Conservation (phyloP, 2,113 vertebrate species). For the Tenrec ecaudatus region DNA sequence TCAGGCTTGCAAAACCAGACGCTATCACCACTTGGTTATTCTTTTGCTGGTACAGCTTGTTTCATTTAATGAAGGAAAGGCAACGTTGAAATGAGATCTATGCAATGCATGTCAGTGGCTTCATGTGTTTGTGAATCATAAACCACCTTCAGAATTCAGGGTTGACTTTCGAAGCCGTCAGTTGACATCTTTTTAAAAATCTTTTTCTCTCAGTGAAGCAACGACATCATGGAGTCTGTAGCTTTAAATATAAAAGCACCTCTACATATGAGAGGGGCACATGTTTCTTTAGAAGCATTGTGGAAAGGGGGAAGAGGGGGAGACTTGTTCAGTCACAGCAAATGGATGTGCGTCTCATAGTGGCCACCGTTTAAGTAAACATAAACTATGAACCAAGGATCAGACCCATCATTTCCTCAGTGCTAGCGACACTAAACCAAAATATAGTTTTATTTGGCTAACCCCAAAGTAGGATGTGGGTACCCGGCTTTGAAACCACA, state of each 20-base stretch:
- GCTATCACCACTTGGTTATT: conserved; percentile 82
- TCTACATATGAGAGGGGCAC: conserved; percentile 38
- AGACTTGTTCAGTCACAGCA: conserved; percentile 74
- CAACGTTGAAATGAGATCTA: conserved; percentile 80
- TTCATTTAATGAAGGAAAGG: conserved; percentile 83
- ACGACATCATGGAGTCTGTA: background rate
- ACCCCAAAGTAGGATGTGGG: conserved; percentile 91
- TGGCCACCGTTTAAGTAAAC: conserved; percentile 87
- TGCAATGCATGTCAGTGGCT: conserved; percentile 71
- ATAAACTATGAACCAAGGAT: conserved; percentile 88
- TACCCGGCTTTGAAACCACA: conserved; percentile 88
- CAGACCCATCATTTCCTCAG: conserved; percentile 89
- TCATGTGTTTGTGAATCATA: conserved; percentile 77
- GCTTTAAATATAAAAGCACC: conserved; percentile 73
- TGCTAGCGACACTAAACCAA: conserved; percentile 86
- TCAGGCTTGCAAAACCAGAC: conserved; percentile 77
- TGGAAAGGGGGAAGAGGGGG: background rate
- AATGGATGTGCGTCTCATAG: conserved; percentile 82
- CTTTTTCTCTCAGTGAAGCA: conserved; percentile 42
- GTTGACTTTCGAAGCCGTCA: conserved; percentile 66
- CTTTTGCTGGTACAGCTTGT: conserved; percentile 78
- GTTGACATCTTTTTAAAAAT: conserved; percentile 54
- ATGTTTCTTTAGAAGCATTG: conserved; percentile 9
- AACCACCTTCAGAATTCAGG: conserved; percentile 64
- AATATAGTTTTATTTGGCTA: conserved; percentile 90